Evolutionary conservation across 2,888 invertebrate genomes (phyloP), one percentile per base, ranked within the genome.

Genomic region (Platycheirus albimanus): DNA sequence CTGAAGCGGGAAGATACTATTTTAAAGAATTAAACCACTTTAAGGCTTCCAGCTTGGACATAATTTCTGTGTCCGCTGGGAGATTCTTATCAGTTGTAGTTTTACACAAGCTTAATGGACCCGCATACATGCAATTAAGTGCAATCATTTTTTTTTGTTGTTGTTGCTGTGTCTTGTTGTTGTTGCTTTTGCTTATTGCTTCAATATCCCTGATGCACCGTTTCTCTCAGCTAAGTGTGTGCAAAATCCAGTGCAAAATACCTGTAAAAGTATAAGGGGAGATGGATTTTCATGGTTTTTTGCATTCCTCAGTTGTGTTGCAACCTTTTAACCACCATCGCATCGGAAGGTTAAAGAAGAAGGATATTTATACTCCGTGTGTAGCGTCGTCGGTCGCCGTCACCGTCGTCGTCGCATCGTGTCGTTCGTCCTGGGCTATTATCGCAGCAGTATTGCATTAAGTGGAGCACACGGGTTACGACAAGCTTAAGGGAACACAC

Each of bases 51-150:
- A 77, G 72, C 78, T 72, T 77, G 78, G 78, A 83, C 78, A 83
- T 83, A 83, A 83, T 78, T 83, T 64, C 83, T 77, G 78, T 83
- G 83, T 83, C 78, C 78, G 83, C 69, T 72, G 56, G 38, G 28
- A 83, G 83, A 83, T 83, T 83, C 72, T 83, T 83, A 83, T 83
- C 83, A 83, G 83, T 78, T 83, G 83, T 72, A 83, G 83, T 83
- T 83, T 83, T 83, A 83, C 78, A 83, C 83, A 83, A 83, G 78
- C 78, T 83, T 83, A 83, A 83, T 83, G 83, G 83, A 78, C 78
- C 72, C 69, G 74, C 78, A 83, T 83, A 83, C 83, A 83, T 83
- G 83, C 83, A 83, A 83, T 83, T 83, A 83, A 83, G 83, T 83
- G 83, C 78, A 83, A 83, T 83, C 77, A 83, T 69, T 77, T 72